These are phyloP conservation scores for Tachina grossa DNA, from an alignment of 2,888 invertebrate genomes.

Conservation along the genomic window DNA sequence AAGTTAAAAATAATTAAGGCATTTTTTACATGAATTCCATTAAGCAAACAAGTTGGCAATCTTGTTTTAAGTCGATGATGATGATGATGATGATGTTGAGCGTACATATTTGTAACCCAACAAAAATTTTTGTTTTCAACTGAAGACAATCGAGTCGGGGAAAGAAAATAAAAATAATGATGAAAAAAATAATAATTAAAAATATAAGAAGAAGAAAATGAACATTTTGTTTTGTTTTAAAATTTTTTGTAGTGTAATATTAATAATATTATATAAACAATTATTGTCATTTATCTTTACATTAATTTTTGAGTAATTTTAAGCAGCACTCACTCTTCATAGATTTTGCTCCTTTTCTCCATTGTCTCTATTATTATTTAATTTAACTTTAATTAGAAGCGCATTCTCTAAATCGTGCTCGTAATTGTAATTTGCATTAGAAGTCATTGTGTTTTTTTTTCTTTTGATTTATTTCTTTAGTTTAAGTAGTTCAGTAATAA, in stretches of 20 bases:
- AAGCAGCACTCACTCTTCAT: constrained; percentile 67
- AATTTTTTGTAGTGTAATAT: constrained; percentile 60
- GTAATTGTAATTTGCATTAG: constrained; percentile 38
- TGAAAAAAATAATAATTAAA: constrained; percentile 30
- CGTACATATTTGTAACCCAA: constrained; percentile 55
- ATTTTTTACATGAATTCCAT: constrained; percentile 67
- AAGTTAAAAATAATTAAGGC: constrained; percentile 55
- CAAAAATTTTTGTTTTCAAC: constrained; percentile 65
- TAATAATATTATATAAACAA: constrained; percentile 44
- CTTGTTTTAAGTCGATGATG: constrained; percentile 48
- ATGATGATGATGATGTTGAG: constrained; percentile 30
- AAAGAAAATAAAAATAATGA: constrained; percentile 36
- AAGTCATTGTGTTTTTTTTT: constrained; percentile 48
- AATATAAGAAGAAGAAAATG: constrained; percentile 38
- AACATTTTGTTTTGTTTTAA: constrained; percentile 47
- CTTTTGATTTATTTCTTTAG: constrained; percentile 54
- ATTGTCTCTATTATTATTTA: constrained; percentile 2
- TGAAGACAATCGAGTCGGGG: constrained; percentile 64
- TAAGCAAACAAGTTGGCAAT: constrained; percentile 55
- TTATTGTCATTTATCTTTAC: constrained; percentile 11
- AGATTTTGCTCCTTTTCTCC: neutral
- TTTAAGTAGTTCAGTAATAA: constrained; percentile 71
- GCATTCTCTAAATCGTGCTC: constrained; percentile 49
- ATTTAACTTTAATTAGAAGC: constrained; percentile 32
- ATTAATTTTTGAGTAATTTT: constrained; percentile 62